Base-by-base conservation (phyloP, 2,113 vertebrate species). In the Semnornis frantzii region DNA sequence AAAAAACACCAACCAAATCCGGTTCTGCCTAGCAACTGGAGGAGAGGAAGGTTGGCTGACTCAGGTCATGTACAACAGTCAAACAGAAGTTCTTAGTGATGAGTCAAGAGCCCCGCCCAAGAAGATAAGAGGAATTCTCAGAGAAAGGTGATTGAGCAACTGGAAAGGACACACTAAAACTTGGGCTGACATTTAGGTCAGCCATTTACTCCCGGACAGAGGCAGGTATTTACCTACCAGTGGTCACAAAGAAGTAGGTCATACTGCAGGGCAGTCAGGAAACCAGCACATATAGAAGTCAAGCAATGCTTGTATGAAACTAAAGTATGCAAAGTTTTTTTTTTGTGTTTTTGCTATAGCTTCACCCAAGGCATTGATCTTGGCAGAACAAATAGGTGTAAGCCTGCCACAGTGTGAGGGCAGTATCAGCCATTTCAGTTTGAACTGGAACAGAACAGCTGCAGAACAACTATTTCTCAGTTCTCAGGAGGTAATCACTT, bases 91-190 rank as follows among this genome's bases (percentile, higher is more conserved):
- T 74, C 62, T 8, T 87, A 39, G 68, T 77, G 42, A 85, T 83
- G 85, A 96, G 60, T 87, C 95, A 93, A 88, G 37, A 65, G 76
- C 76, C 65, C 65, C 54, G 54, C 82, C 82, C 80, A 63, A 58
- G 21, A 82, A 85, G 21, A 75, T 16, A 81, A 71, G 31, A 88
- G 66, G 15, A 85, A 57, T 1, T 4, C 76, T 92, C 28, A 54
- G 62, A 23, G 42, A 70, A 92, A 76, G n/a, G 68, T 2, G 4
- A 92, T 18, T 70, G 34, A 87, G 46, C 72, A 81, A 60, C 0
- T 81, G 82, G 69, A 81, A 94, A 93, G 15, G 48, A 77, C 2
- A 1, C 8, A 17, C 33, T 33, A 33, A 76, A 87, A 83, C 19
- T 46, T 18, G 23, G 52, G 19, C 34, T 87, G n/a, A 2, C 0